These are phyloP conservation scores for Thumatha senex DNA, from an alignment of 2,888 invertebrate species.

Conservation along the genomic window DNA sequence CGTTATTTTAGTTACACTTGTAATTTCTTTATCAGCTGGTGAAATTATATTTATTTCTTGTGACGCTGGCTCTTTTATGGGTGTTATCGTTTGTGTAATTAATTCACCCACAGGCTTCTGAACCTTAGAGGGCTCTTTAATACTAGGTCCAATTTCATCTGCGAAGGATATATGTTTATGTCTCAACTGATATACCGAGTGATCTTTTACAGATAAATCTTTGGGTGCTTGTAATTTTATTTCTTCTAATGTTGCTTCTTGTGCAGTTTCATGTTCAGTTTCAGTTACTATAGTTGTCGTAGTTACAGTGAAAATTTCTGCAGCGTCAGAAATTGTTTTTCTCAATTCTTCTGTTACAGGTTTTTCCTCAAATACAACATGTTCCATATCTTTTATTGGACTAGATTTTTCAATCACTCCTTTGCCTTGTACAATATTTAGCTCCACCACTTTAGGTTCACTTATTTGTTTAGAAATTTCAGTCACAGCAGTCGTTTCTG, in stretches of 20 bases:
- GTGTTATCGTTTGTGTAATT: neutral
- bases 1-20: slow-evolving; percentile 50
- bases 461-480: slow-evolving; percentile 13
- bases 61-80: slow-evolving; percentile 16
- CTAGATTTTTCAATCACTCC: slow-evolving; percentile 19
- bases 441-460: slow-evolving; percentile 2
- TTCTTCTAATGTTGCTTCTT: slow-evolving; percentile 16
- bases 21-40: slow-evolving; percentile 51
- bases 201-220: slow-evolving; percentile 7
- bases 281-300: slow-evolving; percentile 54
- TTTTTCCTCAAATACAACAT: slow-evolving; percentile 39
- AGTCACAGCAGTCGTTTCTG: slow-evolving; percentile 9
- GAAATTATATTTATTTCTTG: slow-evolving; percentile 40
- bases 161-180: neutral
- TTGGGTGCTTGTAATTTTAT: neutral
- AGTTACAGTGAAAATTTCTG: slow-evolving; percentile 50
- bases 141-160: slow-evolving; percentile 4
- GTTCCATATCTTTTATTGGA: slow-evolving; percentile 29
- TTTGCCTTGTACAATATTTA: slow-evolving; percentile 11
- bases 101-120: slow-evolving; percentile 9
- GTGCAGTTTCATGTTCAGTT: slow-evolving; percentile 43
- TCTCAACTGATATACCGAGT: neutral
- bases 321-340: slow-evolving; percentile 43
- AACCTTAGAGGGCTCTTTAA: slow-evolving; percentile 3
- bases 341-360: slow-evolving; percentile 48